Conservation (phyloP, 2,113 vertebrate species). For the Bos javanicus region DNA sequence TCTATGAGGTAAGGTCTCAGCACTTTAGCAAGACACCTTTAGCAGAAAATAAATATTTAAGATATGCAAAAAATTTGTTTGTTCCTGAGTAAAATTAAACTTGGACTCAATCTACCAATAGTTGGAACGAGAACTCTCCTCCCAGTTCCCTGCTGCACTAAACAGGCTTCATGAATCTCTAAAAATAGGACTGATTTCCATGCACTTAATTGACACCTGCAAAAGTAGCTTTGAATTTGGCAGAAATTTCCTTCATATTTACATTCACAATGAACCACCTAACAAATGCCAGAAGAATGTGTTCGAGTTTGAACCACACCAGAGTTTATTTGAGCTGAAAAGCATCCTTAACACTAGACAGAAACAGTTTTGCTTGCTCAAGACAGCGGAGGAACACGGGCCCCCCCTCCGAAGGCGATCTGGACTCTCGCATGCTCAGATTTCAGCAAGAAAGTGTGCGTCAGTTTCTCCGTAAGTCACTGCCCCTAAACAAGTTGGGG, state of each 20-base stretch:
- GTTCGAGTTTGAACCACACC: background rate
- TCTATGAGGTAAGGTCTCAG: background rate
- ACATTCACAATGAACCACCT: background rate
- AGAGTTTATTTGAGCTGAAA: background rate
- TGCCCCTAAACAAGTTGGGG: background rate
- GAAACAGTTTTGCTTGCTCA: background rate
- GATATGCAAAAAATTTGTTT: background rate
- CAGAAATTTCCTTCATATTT: background rate
- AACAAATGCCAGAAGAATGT: background rate
- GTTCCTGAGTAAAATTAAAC: background rate
- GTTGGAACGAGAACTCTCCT: background rate
- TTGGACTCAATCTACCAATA: background rate
- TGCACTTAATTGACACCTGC: background rate
- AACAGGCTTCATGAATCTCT: background rate
- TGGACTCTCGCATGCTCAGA: background rate
- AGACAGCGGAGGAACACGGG: background rate
- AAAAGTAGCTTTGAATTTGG: background rate
- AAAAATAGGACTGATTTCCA: background rate
- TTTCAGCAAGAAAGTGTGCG: background rate
- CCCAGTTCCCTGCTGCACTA: background rate
- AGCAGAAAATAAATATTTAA: background rate
- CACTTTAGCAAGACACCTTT: background rate
- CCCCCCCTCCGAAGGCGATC: background rate
- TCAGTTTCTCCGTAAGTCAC: slow-evolving; percentile 32
- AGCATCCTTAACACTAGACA: background rate